A percentile compares a stretch with the other conserved stretches of the same genome.
Evolutionary conservation across 1,140 invertebrate genomes (phyloP).

Genomic region (Probaryconus sp.): DNA sequence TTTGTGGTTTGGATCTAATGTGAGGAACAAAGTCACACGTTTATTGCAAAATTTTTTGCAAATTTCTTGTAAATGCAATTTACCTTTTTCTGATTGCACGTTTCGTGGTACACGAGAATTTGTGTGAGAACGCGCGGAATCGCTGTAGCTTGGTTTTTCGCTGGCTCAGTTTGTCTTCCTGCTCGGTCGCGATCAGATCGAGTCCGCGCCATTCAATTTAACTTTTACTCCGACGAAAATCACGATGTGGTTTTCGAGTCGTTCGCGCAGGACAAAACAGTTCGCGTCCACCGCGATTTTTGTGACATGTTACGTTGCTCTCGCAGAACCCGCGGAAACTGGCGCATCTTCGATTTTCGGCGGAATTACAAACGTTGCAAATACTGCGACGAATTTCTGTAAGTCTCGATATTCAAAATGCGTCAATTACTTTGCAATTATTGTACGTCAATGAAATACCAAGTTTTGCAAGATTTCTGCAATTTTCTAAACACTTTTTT

Average conservation of each 20-base stretch:
- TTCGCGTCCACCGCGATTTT: constrained; percentile 46
- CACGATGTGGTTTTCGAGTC: constrained; percentile 29
- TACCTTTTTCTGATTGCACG: not conserved
- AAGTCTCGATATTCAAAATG: too few species aligned
- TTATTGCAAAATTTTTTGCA: too few species aligned
- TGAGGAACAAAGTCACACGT: too few species aligned
- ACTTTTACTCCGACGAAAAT: constrained; percentile 36
- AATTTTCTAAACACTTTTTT: too few species aligned
- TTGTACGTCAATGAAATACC: constrained; percentile 1
- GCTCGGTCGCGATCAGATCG: constrained; percentile 50
- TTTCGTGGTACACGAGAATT: constrained; percentile 31
- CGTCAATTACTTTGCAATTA: too few species aligned
- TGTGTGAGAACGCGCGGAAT: constrained; percentile 17
- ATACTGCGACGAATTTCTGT: constrained; percentile 70
- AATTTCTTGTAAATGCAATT: constrained; percentile 28
- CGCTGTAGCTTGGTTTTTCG: constrained; percentile 28
- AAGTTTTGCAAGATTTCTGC: too few species aligned
- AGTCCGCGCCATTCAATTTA: constrained; percentile 24
- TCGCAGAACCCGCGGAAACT: constrained; percentile 39
- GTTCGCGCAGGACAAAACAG: constrained; percentile 28
- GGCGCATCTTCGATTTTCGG: constrained; percentile 62
- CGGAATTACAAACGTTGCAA: constrained; percentile 70
- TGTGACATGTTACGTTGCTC: constrained; percentile 40
- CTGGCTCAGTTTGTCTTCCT: constrained; percentile 65
- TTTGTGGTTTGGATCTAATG: too few species aligned